phyloP scores from a whole-genome alignment of 2,888 invertebrate species.

The Nematopogon swammerdamellus region DNA sequence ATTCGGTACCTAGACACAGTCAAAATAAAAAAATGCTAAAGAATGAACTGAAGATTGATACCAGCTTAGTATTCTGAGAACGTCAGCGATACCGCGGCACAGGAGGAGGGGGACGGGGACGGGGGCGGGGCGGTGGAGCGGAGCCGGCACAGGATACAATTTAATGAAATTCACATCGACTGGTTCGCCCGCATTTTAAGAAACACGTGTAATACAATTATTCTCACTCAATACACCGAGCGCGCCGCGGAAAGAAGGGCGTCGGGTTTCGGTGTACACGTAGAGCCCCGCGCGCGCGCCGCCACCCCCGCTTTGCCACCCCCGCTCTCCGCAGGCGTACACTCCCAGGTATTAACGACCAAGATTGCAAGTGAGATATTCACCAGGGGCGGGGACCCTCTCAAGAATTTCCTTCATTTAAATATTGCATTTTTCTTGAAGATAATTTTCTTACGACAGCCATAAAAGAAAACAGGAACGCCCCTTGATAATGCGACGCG shows the following conservation, averaged over 20 bases:
- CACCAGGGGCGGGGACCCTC: slow-evolving; percentile 34
- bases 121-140: no score
- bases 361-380: slow-evolving; percentile 39
- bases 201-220: neutral
- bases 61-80: neutral
- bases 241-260: neutral
- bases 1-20: no score
- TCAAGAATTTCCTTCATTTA: slow-evolving; percentile 52
- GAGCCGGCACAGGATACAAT: neutral
- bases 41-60: neutral
- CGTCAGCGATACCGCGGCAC: neutral
- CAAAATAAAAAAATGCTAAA: neutral
- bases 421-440: slow-evolving; percentile 57
- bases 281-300: no score
- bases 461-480: slow-evolving; percentile 55
- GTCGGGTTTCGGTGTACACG: neutral
- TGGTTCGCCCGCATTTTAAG: neutral
- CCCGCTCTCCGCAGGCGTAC: slow-evolving; percentile 9
- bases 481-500: slow-evolving; percentile 53
- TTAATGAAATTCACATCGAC: neutral
- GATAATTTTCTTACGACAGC: slow-evolving; percentile 56
- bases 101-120: no score
- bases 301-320: no score
- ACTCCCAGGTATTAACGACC: slow-evolving; percentile 35
- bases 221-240: neutral